A percentile compares a stretch with the other conserved stretches of the same genome.
Conservation (phyloP, 2,888 invertebrate genomes). For the Agrotis exclamationis region DNA sequence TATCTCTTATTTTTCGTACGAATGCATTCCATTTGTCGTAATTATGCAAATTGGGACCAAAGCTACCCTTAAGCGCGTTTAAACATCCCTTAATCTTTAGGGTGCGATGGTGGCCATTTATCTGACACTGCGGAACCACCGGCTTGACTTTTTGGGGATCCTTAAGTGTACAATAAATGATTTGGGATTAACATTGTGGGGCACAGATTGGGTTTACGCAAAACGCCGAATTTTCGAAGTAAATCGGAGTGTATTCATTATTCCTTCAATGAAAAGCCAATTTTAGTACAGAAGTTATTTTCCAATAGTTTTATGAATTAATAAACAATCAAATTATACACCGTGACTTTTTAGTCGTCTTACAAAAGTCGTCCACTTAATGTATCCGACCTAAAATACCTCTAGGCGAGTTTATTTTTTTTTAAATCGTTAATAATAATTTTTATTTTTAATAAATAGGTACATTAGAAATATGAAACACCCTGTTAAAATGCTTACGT, state of each 20-base stretch:
- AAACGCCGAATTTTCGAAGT: not conserved
- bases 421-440: too few relatives aligned
- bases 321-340: too few relatives aligned
- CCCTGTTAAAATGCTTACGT: too few relatives aligned
- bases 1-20: conserved; percentile 52
- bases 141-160: conserved; percentile 28
- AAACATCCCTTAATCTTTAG: conserved; percentile 52
- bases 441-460: too few relatives aligned
- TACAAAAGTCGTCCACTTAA: too few relatives aligned
- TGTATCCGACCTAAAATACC: too few relatives aligned
- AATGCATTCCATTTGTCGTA: conserved; percentile 46
- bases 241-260: not conserved
- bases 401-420: too few relatives aligned
- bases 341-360: too few relatives aligned
- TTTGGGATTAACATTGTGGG: conserved; percentile 14
- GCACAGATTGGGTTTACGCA: not conserved
- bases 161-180: conserved; percentile 28
- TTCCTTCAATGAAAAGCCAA: too few relatives aligned
- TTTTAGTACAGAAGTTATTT: too few relatives aligned
- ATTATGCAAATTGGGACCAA: conserved; percentile 55
- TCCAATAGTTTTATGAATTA: too few relatives aligned
- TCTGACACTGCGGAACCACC: conserved; percentile 35
- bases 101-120: conserved; percentile 43
- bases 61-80: conserved; percentile 40
- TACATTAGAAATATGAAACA: too few relatives aligned